Conservation (phyloP, 2,113 vertebrate genomes). For the Tamias sibiricus region DNA sequence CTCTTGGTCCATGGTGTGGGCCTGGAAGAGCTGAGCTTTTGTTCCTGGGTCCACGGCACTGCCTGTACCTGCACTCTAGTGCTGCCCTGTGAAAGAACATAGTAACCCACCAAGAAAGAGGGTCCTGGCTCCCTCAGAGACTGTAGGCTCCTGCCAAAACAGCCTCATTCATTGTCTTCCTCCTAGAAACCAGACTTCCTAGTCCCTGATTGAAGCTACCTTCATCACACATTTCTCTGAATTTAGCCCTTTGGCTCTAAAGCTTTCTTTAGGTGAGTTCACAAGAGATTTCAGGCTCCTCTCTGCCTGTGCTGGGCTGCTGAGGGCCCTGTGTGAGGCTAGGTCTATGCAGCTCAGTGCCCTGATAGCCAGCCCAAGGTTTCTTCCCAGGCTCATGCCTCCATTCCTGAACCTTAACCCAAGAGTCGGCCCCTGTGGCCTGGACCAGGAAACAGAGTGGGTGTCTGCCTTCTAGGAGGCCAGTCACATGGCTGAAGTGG, state of each 20-base stretch:
- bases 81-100: background rate
- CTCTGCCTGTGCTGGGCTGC: rapidly evolving
- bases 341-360: background rate
- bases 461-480: background rate
- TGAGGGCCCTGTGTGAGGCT: background rate
- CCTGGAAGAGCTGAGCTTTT: background rate
- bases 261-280: background rate
- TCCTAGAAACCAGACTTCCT: background rate
- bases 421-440: background rate
- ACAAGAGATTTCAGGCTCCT: background rate
- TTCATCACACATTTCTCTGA: background rate
- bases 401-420: background rate
- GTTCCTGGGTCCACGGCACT: background rate
- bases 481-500: background rate
- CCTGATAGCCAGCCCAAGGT: background rate
- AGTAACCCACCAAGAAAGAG: background rate
- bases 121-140: background rate
- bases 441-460: background rate
- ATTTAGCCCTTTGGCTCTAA: background rate
- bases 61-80: rapidly evolving
- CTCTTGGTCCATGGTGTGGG: background rate
- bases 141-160: background rate
- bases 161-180: background rate
- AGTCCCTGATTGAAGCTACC: background rate
- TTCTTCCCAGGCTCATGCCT: background rate